phyloP scores from a whole-genome alignment of 2,888 invertebrate genomes.

The Eurytoma californica region DNA sequence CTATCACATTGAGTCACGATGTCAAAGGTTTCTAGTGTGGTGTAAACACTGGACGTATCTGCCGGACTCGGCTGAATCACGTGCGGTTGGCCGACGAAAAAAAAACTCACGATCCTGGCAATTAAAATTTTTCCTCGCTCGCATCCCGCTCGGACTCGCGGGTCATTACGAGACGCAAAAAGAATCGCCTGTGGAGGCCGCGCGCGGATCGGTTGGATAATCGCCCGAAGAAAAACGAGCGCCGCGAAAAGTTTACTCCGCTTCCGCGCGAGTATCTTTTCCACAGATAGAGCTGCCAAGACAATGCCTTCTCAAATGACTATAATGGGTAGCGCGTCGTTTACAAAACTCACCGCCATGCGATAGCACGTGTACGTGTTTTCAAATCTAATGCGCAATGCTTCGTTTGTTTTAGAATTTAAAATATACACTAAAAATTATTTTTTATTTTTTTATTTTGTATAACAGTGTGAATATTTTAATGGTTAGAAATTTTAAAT shows the following conservation, averaged over 20 bases:
- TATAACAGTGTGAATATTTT: too few relatives aligned
- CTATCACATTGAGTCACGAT: conserved; percentile 35
- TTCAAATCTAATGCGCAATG: too few relatives aligned
- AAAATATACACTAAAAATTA: too few relatives aligned
- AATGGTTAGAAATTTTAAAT: too few relatives aligned
- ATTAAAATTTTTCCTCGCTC: conserved; percentile 6
- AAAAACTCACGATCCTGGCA: background rate
- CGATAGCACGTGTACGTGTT: too few relatives aligned
- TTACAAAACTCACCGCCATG: too few relatives aligned
- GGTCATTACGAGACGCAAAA: background rate
- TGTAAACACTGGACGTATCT: conserved; percentile 29
- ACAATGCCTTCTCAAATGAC: too few relatives aligned
- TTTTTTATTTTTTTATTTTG: too few relatives aligned
- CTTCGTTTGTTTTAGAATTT: too few relatives aligned
- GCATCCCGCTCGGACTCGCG: background rate
- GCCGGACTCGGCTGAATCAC: conserved; percentile 21
- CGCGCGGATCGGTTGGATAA: conserved; percentile 20
- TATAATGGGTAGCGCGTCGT: too few relatives aligned
- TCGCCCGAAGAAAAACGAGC: conserved; percentile 10
- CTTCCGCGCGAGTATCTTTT: too few relatives aligned
- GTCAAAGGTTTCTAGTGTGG: conserved; percentile 51
- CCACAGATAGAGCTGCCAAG: too few relatives aligned
- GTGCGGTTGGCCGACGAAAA: background rate
- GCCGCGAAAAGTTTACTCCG: background rate
- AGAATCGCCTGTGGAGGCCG: conserved; percentile 10